Evolutionary conservation across 2,113 vertebrate species (phyloP).

Genomic region (Stercorarius parasiticus): DNA sequence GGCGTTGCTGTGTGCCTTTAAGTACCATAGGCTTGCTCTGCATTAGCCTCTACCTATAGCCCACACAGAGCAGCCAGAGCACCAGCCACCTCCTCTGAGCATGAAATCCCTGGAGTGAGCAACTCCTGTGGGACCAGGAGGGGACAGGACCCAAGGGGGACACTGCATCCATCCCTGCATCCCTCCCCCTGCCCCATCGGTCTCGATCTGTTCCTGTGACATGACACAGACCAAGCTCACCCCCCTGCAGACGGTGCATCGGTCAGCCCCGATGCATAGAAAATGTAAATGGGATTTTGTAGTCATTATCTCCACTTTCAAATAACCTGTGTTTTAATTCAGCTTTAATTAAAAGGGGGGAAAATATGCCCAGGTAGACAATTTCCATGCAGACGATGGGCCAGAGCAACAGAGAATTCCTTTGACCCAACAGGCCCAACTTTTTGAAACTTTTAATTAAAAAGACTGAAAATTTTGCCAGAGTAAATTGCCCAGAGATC

Average conservation of each 20-base stretch:
- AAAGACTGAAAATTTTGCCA: not conserved
- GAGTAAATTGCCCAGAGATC: conserved; percentile 8
- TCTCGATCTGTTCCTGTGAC: not conserved
- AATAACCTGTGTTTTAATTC: not conserved
- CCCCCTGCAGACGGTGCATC: not conserved
- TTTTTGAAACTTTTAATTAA: conserved; percentile 57
- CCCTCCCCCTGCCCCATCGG: not conserved
- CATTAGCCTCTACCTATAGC: not conserved
- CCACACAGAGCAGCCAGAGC: not conserved
- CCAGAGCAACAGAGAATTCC: not conserved
- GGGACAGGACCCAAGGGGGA: not conserved
- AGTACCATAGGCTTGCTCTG: not conserved
- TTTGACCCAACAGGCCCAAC: conserved; percentile 19
- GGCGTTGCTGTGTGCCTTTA: accelerated
- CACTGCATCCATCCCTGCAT: accelerated
- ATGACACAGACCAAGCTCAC: accelerated
- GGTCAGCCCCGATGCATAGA: not conserved
- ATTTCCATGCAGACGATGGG: not conserved
- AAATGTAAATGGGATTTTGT: not conserved
- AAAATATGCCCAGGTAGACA: not conserved
- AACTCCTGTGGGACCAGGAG: not conserved
- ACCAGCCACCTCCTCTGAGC: not conserved
- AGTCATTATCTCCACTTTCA: not conserved
- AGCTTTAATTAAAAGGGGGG: not conserved
- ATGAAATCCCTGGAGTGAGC: accelerated